These are phyloP conservation scores for Pelecanoides urinatrix DNA, from an alignment of 2,113 vertebrate species.

Conservation along the genomic window DNA sequence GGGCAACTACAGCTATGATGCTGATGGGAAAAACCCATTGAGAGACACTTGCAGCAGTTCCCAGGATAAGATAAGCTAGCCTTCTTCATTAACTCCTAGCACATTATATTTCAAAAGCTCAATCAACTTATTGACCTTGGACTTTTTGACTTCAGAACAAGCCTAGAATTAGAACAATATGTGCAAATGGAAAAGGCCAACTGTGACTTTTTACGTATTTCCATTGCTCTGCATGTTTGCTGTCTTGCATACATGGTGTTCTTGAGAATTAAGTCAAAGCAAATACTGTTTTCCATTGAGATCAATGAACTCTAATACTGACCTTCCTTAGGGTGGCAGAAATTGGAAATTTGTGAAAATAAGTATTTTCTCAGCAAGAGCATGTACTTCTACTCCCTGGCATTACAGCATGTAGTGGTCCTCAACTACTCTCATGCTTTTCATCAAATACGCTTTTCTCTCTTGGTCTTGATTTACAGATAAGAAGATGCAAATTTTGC, in stretches of 20 bases:
- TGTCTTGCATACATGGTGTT: neutral
- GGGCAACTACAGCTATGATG: neutral
- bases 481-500: neutral
- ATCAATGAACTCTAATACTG: neutral
- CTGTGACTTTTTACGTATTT: neutral
- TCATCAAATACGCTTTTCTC: neutral
- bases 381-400: neutral
- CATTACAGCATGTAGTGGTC: neutral
- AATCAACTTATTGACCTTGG: neutral
- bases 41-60: fast-evolving
- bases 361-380: neutral
- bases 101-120: neutral
- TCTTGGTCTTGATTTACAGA: neutral
- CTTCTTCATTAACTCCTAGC: neutral
- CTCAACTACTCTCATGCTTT: neutral
- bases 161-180: neutral
- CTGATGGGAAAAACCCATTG: neutral
- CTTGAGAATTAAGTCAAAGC: neutral
- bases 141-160: neutral
- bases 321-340: neutral
- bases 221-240: neutral
- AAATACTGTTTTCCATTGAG: neutral
- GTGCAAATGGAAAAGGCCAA: neutral
- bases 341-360: neutral
- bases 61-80: neutral